Conservation (phyloP, 2,797 vertebrate species). For the Pteropus rufus region DNA sequence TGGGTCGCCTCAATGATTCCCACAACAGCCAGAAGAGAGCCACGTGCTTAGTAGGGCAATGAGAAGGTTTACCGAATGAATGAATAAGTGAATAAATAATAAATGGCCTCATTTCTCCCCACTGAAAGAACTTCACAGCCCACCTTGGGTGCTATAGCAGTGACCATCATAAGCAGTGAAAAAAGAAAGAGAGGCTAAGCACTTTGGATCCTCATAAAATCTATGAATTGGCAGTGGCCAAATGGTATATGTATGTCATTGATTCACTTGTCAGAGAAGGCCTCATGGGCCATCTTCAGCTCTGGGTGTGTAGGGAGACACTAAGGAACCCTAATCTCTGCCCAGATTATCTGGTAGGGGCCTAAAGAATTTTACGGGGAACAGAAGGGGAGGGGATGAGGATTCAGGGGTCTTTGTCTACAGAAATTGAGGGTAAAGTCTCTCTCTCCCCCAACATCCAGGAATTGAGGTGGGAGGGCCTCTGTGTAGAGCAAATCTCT, state of each 20-base stretch:
- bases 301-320: neutral
- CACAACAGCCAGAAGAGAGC: neutral
- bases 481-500: neutral
- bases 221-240: neutral
- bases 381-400: neutral
- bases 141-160: neutral
- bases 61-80: neutral
- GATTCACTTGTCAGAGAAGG: neutral
- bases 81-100: neutral
- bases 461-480: neutral
- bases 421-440: neutral
- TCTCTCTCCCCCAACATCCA: neutral
- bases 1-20: neutral
- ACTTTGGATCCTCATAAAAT: neutral
- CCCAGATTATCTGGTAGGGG: neutral
- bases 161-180: neutral
- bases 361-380: neutral
- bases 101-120: neutral
- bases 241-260: neutral
- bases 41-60: neutral
- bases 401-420: neutral
- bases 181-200: neutral
- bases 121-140: neutral
- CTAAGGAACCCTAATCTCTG: neutral
- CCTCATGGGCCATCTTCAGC: neutral